Percentiles rank a stretch among this genome's conserved stretches.
These are phyloP conservation scores for Melanocharis versteri DNA, from an alignment of 2,113 vertebrate genomes.

Conservation along the genomic window DNA sequence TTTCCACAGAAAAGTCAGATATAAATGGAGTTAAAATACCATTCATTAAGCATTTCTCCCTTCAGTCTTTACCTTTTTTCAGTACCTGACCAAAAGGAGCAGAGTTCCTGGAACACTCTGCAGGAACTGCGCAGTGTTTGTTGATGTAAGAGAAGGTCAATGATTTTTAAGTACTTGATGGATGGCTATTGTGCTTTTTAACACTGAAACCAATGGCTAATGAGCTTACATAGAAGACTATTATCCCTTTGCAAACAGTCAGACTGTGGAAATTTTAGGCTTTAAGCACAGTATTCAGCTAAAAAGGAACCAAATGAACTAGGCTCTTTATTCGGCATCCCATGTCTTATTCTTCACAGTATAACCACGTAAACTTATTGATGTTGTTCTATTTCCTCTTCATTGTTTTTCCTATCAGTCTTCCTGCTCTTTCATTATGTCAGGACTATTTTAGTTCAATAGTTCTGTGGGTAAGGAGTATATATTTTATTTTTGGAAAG, in stretches of 20 bases:
- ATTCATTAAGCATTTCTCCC: conserved; percentile 20
- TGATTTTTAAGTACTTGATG: conserved; percentile 36
- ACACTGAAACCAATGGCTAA: conserved; percentile 7
- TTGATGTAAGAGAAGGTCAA: conserved; percentile 32
- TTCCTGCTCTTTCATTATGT: conserved; percentile 46
- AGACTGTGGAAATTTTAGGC: conserved; percentile 1
- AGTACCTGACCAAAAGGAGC: conserved; percentile 30
- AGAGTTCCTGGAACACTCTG: conserved; percentile 39
- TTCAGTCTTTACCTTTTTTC: conserved; percentile 29
- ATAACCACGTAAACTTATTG: conserved; percentile 8
- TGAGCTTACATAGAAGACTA: conserved; percentile 25
- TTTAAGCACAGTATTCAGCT: background rate
- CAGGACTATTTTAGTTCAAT: conserved; percentile 27
- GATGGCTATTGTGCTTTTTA: conserved; percentile 18
- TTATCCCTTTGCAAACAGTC: conserved; percentile 15
- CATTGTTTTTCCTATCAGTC: conserved; percentile 47
- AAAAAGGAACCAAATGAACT: background rate
- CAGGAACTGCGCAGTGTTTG: conserved; percentile 1
- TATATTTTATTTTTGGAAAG: conserved; percentile 17
- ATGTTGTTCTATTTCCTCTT: conserved; percentile 38
- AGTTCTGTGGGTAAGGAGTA: background rate
- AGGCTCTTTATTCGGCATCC: background rate
- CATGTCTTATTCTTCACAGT: background rate
- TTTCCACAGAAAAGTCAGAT: conserved; percentile 27
- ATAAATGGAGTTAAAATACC: conserved; percentile 21